Conservation (phyloP, 2,797 vertebrate species). For the Argya squamiceps region DNA sequence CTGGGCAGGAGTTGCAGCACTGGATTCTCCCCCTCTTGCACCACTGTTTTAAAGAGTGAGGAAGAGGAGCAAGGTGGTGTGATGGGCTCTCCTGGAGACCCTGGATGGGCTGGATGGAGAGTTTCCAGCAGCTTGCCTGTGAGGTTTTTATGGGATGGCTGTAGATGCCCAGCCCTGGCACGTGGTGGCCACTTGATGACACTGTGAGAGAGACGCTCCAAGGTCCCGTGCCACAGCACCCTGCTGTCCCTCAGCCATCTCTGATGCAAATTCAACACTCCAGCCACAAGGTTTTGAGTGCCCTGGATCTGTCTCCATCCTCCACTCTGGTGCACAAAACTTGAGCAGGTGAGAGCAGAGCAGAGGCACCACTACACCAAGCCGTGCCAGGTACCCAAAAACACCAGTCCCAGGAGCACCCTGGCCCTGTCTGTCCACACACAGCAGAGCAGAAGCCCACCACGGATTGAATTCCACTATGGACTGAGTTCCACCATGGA, state of each 20-base stretch:
- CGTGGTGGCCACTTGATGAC: accelerated
- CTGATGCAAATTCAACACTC: background rate
- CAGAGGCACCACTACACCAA: background rate
- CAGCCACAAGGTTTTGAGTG: background rate
- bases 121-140: background rate
- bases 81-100: background rate
- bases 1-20: background rate
- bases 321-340: background rate
- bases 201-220: accelerated
- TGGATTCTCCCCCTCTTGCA: background rate
- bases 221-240: background rate
- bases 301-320: background rate
- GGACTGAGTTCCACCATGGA: too few relatives aligned
- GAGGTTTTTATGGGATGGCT: accelerated
- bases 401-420: background rate
- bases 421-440: background rate
- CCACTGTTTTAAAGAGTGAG: accelerated
- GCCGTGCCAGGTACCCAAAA: background rate
- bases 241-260: background rate
- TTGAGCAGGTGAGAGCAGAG: accelerated
- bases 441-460: background rate
- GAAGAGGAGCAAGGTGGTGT: background rate
- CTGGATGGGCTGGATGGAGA: background rate
- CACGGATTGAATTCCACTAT: accelerated
- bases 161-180: background rate